A percentile compares a stretch with the other conserved stretches of the same genome.
Evolutionary conservation across 64 coral and sea anemone genomes (phyloP).

Genomic region (Cladopsammia gracilis): DNA sequence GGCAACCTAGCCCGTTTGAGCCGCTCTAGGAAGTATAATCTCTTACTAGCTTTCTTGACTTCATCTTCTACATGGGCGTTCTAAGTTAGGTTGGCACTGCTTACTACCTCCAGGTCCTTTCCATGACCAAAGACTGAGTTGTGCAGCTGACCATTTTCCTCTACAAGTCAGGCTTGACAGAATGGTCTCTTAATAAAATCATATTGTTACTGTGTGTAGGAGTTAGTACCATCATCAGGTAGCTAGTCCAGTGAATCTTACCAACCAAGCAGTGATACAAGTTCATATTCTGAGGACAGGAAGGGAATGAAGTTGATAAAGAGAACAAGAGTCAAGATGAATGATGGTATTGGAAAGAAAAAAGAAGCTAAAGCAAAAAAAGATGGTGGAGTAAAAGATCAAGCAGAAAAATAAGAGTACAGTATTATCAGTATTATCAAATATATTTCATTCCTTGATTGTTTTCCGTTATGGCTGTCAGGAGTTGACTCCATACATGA

Average conservation of each 20-base stretch:
- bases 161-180: neutral
- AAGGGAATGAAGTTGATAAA: neutral
- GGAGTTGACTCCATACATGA: conserved; percentile 1
- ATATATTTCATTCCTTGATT: neutral
- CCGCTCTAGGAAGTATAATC: too few species aligned
- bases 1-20: too few species aligned
- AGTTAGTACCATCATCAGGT: conserved; percentile 27
- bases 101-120: too few species aligned
- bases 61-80: too few species aligned
- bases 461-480: neutral
- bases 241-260: conserved; percentile 12
- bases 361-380: neutral
- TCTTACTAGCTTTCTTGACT: too few species aligned
- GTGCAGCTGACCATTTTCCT: neutral
- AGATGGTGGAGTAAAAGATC: neutral
- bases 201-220: conserved; percentile 15
- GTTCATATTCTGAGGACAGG: conserved; percentile 7
- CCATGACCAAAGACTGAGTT: neutral
- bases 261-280: conserved; percentile 18
- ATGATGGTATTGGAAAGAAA: neutral
- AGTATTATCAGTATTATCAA: too few species aligned
- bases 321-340: neutral
- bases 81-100: too few species aligned
- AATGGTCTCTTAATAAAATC: neutral
- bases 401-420: neutral